phyloP scores from a whole-genome alignment of 2,113 vertebrate genomes.

The Microtus oregoni region DNA sequence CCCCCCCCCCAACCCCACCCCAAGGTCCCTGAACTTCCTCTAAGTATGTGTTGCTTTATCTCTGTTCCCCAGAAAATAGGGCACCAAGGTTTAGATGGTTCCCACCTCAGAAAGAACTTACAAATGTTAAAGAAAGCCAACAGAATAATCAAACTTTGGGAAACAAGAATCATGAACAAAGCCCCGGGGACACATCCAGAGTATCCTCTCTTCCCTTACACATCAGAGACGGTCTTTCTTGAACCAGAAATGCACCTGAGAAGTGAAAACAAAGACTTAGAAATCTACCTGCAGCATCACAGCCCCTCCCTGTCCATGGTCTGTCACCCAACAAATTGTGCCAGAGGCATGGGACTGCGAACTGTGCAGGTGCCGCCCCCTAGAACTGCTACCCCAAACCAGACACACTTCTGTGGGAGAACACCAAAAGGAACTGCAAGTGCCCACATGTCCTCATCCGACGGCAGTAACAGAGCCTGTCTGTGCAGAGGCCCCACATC shows the following conservation, averaged over 20 bases:
- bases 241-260: background rate
- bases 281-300: background rate
- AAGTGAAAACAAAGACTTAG: background rate
- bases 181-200: background rate
- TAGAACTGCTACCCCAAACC: background rate
- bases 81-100: background rate
- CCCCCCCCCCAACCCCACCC: background rate
- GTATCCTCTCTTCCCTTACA: background rate
- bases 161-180: background rate
- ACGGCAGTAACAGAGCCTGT: background rate
- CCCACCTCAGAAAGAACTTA: slow-evolving; percentile 19
- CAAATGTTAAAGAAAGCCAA: background rate
- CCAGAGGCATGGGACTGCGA: background rate
- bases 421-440: slow-evolving; percentile 3
- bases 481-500: slow-evolving; percentile 17
- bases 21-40: background rate
- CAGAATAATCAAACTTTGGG: background rate
- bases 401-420: background rate
- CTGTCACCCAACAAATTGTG: background rate
- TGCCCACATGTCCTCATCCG: slow-evolving; percentile 18
- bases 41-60: slow-evolving; percentile 5
- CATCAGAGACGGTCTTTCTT: background rate
- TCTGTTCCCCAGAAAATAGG: background rate
- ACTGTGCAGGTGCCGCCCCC: background rate
- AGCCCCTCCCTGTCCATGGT: background rate